Evolutionary conservation across 1,140 invertebrate species (phyloP).

Genomic region (Drosophila ficusphila): DNA sequence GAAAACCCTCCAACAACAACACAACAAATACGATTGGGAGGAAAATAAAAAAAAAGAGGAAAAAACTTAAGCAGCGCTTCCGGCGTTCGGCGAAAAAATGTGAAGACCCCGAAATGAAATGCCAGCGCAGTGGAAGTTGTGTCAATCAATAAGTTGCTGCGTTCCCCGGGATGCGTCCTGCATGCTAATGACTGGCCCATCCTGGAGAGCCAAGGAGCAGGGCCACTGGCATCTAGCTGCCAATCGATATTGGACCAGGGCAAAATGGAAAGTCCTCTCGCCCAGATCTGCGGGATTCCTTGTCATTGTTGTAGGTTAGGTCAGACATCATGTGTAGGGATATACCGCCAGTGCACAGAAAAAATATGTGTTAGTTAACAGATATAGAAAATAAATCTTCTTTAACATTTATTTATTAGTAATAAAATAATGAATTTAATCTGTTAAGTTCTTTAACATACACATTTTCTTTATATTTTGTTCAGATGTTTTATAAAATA

Average conservation of each 20-base stretch:
- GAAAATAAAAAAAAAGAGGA: slow-evolving; percentile 21
- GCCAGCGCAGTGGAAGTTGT: slow-evolving; percentile 75
- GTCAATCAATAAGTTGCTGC: slow-evolving; percentile 81
- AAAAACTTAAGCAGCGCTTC: slow-evolving; percentile 71
- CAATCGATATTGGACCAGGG: slow-evolving; percentile 31
- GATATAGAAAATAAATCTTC: no score
- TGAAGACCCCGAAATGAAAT: slow-evolving; percentile 50
- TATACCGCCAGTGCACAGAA: slow-evolving; percentile 4
- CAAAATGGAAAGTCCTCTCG: slow-evolving; percentile 38
- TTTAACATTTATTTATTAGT: no score
- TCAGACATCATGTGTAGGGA: slow-evolving; percentile 32
- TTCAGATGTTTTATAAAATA: no score
- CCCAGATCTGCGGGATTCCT: neutral
- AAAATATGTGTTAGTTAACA: neutral
- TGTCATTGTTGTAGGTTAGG: slow-evolving; percentile 25
- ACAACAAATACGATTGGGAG: slow-evolving; percentile 13
- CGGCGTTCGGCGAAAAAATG: slow-evolving; percentile 75
- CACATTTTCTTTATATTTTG: no score
- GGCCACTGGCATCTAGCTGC: slow-evolving; percentile 17
- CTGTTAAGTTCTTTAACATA: no score
- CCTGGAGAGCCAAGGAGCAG: neutral
- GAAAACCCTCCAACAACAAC: slow-evolving; percentile 22
- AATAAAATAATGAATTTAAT: no score
- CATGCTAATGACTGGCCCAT: slow-evolving; percentile 64
- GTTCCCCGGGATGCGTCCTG: slow-evolving; percentile 65